Percentiles rank a stretch among this genome's conserved stretches.
phyloP scores from a whole-genome alignment of 2,797 vertebrate species.

The Arrhamphus sclerolepis region DNA sequence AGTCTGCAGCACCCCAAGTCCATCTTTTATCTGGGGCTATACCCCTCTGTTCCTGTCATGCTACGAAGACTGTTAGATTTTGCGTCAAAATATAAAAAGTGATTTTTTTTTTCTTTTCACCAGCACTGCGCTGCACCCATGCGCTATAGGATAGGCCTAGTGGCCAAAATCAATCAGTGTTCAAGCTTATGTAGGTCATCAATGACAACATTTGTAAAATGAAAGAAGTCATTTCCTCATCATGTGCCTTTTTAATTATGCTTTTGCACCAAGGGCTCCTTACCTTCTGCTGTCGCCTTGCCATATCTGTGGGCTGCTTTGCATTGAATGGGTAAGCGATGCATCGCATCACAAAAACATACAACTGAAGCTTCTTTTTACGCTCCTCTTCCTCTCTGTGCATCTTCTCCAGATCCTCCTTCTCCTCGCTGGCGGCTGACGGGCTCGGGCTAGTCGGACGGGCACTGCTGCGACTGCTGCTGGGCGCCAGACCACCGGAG shows the following conservation, averaged over 20 bases:
- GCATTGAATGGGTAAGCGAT: conserved; percentile 98
- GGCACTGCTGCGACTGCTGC: conserved; percentile 86
- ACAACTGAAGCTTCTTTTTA: conserved; percentile 97
- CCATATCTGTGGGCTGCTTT: conserved; percentile 99
- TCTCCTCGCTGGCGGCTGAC: conserved; percentile 95
- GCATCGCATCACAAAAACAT: conserved; percentile 98
- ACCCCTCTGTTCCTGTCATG: conserved; percentile 44
- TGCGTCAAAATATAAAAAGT: conserved; percentile 45
- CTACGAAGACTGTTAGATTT: conserved; percentile 52
- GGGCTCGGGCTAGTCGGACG: conserved; percentile 96
- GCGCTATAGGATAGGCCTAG: conserved; percentile 52
- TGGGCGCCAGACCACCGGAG: conserved; percentile 88
- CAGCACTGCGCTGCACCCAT: conserved; percentile 32
- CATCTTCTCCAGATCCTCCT: conserved; percentile 94
- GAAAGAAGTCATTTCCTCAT: conserved; percentile 61
- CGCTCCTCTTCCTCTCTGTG: conserved; percentile 96
- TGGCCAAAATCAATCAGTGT: conserved; percentile 38
- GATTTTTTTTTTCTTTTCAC: conserved; percentile 8
- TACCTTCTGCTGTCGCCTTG: conserved; percentile 98
- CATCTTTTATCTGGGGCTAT: conserved; percentile 46
- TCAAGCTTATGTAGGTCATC: conserved; percentile 78
- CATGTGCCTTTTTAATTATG: conserved; percentile 59
- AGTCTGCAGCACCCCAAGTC: conserved; percentile 64
- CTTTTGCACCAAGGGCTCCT: conserved; percentile 57
- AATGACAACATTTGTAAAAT: conserved; percentile 74